A percentile compares a stretch with the other conserved stretches of the same genome.
Conservation (phyloP, 2,797 vertebrate genomes). For the Sebastes iracundus region DNA sequence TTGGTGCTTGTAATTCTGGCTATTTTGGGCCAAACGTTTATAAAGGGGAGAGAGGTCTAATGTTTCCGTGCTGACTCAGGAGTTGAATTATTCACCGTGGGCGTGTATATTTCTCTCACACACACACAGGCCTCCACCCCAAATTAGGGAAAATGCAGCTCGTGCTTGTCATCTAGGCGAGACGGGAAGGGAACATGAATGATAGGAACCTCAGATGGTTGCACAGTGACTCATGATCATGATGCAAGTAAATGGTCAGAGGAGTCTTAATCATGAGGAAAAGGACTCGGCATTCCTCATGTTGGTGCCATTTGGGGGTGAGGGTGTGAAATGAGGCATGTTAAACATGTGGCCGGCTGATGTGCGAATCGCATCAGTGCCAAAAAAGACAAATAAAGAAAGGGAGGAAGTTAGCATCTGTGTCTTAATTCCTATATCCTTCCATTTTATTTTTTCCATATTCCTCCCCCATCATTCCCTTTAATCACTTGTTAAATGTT, state of each 20-base stretch:
- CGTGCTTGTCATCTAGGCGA: conserved; percentile 41
- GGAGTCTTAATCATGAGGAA: conserved; percentile 47
- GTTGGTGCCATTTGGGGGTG: conserved; percentile 26
- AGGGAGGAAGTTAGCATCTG: conserved; percentile 8
- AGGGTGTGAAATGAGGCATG: conserved; percentile 33
- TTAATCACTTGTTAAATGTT: conserved; percentile 53
- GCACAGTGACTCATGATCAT: conserved; percentile 62
- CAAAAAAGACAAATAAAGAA: conserved; percentile 4
- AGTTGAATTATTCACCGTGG: conserved; percentile 68
- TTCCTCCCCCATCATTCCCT: background rate
- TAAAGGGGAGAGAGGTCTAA: conserved; percentile 54
- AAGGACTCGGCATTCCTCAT: conserved; percentile 37
- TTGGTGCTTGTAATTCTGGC: conserved; percentile 31
- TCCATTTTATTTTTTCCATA: background rate
- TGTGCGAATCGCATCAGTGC: conserved; percentile 20
- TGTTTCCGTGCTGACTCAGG: conserved; percentile 74
- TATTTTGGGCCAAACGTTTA: conserved; percentile 58
- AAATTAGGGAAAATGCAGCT: conserved; percentile 71
- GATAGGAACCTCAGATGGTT: conserved; percentile 55
- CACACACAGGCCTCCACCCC: conserved; percentile 59
- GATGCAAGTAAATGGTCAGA: conserved; percentile 13
- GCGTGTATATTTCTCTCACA: conserved; percentile 37
- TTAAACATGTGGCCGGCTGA: conserved; percentile 50
- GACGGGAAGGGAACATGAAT: conserved; percentile 51
- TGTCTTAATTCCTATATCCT: background rate